phyloP scores from a whole-genome alignment of 2,888 invertebrate species.

The Sarcophaga variegata region DNA sequence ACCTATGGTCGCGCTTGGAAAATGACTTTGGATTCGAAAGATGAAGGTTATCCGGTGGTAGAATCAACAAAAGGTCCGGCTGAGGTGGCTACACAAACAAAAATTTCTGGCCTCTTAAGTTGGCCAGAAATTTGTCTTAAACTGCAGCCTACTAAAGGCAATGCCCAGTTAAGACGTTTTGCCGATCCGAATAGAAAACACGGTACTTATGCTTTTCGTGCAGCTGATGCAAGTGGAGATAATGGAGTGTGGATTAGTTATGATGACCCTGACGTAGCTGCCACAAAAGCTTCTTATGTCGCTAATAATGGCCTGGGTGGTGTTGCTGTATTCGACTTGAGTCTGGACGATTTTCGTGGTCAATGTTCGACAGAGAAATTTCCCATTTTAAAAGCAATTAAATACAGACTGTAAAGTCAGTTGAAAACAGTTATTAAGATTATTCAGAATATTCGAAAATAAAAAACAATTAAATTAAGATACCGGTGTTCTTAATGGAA shows the following conservation, averaged over 20 bases:
- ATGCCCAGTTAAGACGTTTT: conserved; percentile 83
- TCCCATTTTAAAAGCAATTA: conserved; percentile 89
- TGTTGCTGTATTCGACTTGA: conserved; percentile 88
- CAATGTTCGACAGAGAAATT: conserved; percentile 90
- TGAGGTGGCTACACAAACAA: conserved; percentile 87
- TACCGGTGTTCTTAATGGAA: no score
- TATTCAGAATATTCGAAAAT: no score
- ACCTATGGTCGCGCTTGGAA: conserved; percentile 90
- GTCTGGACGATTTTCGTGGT: conserved; percentile 91
- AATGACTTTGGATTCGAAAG: conserved; percentile 87
- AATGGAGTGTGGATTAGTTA: conserved; percentile 92
- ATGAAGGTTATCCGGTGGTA: conserved; percentile 89
- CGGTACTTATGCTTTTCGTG: conserved; percentile 89
- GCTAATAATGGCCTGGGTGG: conserved; percentile 90
- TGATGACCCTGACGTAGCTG: conserved; percentile 91
- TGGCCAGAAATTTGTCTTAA: conserved; percentile 91
- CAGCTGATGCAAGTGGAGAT: conserved; percentile 85
- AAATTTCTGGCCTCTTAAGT: conserved; percentile 87
- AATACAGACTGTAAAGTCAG: conserved; percentile 83
- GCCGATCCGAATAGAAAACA: conserved; percentile 90
- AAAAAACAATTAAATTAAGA: no score
- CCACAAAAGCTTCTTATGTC: conserved; percentile 88
- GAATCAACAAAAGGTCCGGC: conserved; percentile 86
- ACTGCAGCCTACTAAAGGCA: conserved; percentile 85
- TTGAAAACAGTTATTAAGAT: background rate